Evolutionary conservation across 2,888 invertebrate genomes (phyloP), one percentile per base, ranked within the genome.

Genomic region (Psylliodes chrysocephalus): DNA sequence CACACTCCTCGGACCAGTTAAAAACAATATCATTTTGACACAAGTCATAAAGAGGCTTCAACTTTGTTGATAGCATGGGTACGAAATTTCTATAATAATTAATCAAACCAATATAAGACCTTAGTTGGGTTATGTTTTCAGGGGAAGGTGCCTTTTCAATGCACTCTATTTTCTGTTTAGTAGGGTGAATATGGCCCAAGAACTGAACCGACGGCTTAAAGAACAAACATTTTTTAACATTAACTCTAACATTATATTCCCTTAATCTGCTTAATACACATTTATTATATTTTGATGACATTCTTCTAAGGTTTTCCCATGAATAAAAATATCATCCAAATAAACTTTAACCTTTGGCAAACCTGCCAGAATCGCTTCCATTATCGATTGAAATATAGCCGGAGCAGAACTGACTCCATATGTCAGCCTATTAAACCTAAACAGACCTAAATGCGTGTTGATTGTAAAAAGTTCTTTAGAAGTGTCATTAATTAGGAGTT

Each of bases 1-100:
- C 33, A 33, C 6, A 33, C 2, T 8, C 10, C 5, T 33, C 8
- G 10, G 5, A 2, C 33, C 33, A 33, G 8, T 10, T 10, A 33
- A 33, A 8, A 3, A 10, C 10, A 33, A 2, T 33, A 6, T 14
- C 12, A 14, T 63, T 63, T 42, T 61, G 54, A 35, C 35, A 53
- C 40, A 64, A 54, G 49, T 66, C 44, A 59, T 61, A 67, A 8
- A 67, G 38, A 3, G 53, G 63, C 17, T 65, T 55, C 10, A 64
- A 35, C 53, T 53, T 51, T n/a, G 56, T n/a, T 8, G 69, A 64
- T 15, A 65, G 17, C 59, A 62, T 69, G 2, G 5, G 8, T 8
- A 33, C 10, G 10, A 33, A 33, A 10, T 33, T 33, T 2, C 33
- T n/a, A 33, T 33, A 33, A 33, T 10, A 33, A 10, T 33, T 33